phyloP scores from a whole-genome alignment of 1,140 invertebrate species.

The Sarcophaga peregrina region DNA sequence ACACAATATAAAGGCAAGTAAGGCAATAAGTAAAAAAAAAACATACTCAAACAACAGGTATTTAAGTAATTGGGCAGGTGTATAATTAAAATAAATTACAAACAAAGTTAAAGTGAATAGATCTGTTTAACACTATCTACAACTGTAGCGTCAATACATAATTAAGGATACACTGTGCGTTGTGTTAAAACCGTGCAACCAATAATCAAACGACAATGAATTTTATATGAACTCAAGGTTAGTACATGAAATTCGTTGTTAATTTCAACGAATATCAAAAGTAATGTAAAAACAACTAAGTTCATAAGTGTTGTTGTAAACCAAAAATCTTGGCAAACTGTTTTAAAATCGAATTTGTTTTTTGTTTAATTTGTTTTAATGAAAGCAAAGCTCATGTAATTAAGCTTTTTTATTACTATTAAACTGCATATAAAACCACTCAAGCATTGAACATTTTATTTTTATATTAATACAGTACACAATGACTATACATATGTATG shows the following conservation, averaged over 20 bases:
- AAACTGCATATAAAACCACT: neutral
- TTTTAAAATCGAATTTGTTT: neutral
- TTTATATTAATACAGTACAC: no score
- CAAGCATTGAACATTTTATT: neutral
- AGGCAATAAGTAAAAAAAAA: neutral
- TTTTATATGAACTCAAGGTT: neutral
- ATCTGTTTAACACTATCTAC: neutral
- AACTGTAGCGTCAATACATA: neutral
- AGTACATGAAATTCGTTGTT: neutral
- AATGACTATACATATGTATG: no score
- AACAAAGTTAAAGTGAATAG: neutral
- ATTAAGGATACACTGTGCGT: no score
- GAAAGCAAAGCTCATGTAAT: neutral
- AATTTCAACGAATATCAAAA: no score
- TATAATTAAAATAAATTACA: neutral
- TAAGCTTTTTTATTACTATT: neutral
- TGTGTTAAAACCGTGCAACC: neutral
- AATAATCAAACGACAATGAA: neutral
- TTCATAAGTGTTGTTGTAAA: neutral
- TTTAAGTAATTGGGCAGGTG: neutral
- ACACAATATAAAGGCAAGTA: no score
- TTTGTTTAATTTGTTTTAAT: neutral
- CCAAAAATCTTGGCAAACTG: neutral
- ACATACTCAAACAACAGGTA: neutral
- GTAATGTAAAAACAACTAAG: no score